A percentile compares a stretch with the other conserved stretches of the same genome.
Evolutionary conservation across 1,140 invertebrate species (phyloP).

Genomic region (Heliconius himera): DNA sequence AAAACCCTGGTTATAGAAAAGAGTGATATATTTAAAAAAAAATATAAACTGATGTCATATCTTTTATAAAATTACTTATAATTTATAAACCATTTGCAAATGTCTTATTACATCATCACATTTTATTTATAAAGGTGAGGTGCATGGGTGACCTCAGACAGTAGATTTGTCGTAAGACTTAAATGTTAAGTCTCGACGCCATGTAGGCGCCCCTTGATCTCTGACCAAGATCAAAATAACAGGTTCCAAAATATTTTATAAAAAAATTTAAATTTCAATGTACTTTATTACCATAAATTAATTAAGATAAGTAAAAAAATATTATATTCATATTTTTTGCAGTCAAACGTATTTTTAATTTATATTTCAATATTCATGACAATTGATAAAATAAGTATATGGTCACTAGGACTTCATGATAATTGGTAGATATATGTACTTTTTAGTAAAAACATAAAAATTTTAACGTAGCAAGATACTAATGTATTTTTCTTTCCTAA

Average conservation of each 20-base stretch:
- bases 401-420: too few relatives aligned
- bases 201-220: constrained; percentile 1
- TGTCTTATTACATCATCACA: constrained; percentile 33
- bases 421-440: too few relatives aligned
- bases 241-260: background rate
- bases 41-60: background rate
- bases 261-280: too few relatives aligned
- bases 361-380: background rate
- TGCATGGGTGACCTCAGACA: constrained; percentile 33
- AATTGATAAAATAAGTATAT: background rate
- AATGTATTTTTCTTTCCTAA: too few relatives aligned
- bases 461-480: too few relatives aligned
- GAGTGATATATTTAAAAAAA: background rate
- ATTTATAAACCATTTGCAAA: constrained; percentile 2
- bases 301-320: background rate
- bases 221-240: constrained; percentile 19
- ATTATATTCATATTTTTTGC: background rate
- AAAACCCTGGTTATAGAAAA: too few relatives aligned
- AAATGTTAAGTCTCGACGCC: constrained; percentile 9
- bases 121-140: constrained; percentile 39
- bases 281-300: background rate
- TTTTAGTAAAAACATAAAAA: too few relatives aligned
- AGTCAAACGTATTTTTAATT: background rate
- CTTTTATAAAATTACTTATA: background rate
- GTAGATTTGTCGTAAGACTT: constrained; percentile 28